A percentile compares a stretch with the other conserved stretches of the same genome.
Conservation (phyloP, 2,113 vertebrate genomes). For the Hystrix cristata region DNA sequence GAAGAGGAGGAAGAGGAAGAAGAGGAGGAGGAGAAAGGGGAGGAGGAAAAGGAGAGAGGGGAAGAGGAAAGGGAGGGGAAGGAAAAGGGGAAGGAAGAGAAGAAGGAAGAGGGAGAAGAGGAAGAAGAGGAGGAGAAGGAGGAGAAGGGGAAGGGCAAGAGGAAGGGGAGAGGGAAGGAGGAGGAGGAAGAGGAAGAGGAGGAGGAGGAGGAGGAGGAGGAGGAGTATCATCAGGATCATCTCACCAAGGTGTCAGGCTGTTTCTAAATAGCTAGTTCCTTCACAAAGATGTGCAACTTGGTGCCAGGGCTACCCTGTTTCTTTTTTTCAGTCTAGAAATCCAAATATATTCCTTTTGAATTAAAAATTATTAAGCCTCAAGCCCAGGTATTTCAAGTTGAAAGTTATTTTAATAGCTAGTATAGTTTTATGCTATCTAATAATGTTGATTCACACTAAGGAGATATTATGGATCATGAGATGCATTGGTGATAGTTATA, state of each 20-base stretch:
- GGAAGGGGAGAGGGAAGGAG: no score
- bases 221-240: neutral
- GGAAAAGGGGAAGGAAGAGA: no score
- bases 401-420: neutral
- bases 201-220: neutral
- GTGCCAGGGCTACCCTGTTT: no score
- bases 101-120: neutral
- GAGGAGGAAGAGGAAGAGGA: no score
- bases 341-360: neutral
- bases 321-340: neutral
- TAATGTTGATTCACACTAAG: neutral
- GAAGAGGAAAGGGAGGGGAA: no score
- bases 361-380: neutral
- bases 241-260: neutral
- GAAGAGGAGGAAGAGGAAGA: no score
- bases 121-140: neutral
- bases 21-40: neutral
- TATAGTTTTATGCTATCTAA: neutral
- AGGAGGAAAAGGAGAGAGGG: neutral
- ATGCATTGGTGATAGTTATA: neutral
- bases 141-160: neutral
- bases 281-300: neutral
- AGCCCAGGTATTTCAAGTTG: neutral
- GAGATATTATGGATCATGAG: neutral
- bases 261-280: neutral